Conservation (phyloP, 2,888 invertebrate species). For the Nycteola revayana region DNA sequence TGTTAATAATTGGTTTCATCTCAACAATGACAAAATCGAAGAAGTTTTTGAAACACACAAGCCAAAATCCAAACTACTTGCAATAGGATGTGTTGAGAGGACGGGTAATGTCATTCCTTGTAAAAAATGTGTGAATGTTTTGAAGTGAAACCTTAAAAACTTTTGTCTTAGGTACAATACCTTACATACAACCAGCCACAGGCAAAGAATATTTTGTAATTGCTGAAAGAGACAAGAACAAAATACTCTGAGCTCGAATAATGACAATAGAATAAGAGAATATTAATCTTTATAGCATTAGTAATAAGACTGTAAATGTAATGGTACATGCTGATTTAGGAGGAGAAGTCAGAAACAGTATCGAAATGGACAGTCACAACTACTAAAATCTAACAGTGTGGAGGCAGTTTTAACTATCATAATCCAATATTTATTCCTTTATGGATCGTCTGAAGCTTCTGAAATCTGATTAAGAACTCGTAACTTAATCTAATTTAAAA, state of each 20-base stretch:
- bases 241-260: slow-evolving; percentile 73
- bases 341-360: slow-evolving; percentile 6
- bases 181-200: slow-evolving; percentile 93
- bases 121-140: slow-evolving; percentile 69
- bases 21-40: slow-evolving; percentile 11
- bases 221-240: slow-evolving; percentile 86
- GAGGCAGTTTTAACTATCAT: slow-evolving; percentile 15
- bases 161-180: slow-evolving; percentile 82
- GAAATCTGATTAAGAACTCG: too few species aligned
- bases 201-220: slow-evolving; percentile 92
- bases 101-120: slow-evolving; percentile 65
- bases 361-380: slow-evolving; percentile 6
- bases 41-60: slow-evolving; percentile 30
- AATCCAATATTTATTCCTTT: too few species aligned
- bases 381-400: slow-evolving; percentile 17
- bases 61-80: slow-evolving; percentile 25
- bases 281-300: slow-evolving; percentile 11
- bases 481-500: too few species aligned
- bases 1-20: background rate
- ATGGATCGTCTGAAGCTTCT: too few species aligned
- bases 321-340: slow-evolving; percentile 29
- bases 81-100: slow-evolving; percentile 30
- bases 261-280: slow-evolving; percentile 31
- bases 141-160: slow-evolving; percentile 66
- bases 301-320: slow-evolving; percentile 11